Base-by-base conservation (phyloP, 2,888 invertebrate genomes). In the Conchocele bisecta region DNA sequence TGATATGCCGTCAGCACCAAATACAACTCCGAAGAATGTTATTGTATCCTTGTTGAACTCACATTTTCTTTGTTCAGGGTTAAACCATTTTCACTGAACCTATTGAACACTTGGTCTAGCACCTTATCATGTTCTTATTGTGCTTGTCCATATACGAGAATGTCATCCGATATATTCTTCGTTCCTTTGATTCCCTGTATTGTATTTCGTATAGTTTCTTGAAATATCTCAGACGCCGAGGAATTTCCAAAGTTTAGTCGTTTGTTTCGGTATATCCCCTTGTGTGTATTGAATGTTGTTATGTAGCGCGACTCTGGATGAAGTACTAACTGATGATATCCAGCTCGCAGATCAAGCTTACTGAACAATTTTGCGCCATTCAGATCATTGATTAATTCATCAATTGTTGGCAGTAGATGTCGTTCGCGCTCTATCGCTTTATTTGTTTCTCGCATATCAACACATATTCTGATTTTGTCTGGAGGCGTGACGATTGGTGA, bases 161-260 rank as follows among this genome's bases (percentile, higher is more conserved):
- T 90, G 78, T 91, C 90, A 78, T 91, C 91, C 26, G 88, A 88
- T 50, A 86, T 86, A 56, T 89, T 90, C 28, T 89, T 68, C 3
- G 82, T 83, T 0, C 90, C 89, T 39, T n/a, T n/a, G n/a, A n/a
- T n/a, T n/a, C n/a, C n/a, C n/a, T 13, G 79, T 79, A 92, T 54
- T 7, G 91, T 83, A 69, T 79, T 71, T 65, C 89, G 88, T 28
- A 92, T 64, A 1, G 83, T 84, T 79, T 91, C 89, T 79, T 91
- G 90, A 70, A 91, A n/a, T n/a, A n/a, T n/a, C n/a, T n/a, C n/a
- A n/a, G n/a, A n/a, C n/a, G 92, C 92, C 56, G 90, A 90, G 2
- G 68, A 75, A 11, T 76, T 64, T 11, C 83, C 82, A 66, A 83
- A 84, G n/a, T 64, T 78, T 41, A 81, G 37, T 0, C 79, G 26